Base-by-base conservation (phyloP, 2,888 invertebrate genomes). In the Lasioglossum marginatum region DNA sequence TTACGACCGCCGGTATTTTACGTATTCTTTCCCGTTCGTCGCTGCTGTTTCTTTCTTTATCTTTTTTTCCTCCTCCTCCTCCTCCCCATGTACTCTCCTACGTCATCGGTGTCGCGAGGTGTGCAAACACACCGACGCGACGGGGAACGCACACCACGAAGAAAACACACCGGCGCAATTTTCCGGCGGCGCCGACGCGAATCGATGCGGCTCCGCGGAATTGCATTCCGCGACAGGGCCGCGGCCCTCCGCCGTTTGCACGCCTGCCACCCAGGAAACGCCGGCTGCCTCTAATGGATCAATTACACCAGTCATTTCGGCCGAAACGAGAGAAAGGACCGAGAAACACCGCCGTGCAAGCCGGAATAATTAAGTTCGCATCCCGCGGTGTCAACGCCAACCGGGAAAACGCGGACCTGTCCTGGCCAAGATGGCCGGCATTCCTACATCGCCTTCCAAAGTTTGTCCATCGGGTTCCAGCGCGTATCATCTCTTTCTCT, bases 311-410 rank as follows among this genome's bases (percentile, higher is more conserved):
- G 91, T 89, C 87, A 88, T 87, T 91, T 85, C 82, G 87, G 87
- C 76, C 19, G 78, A 92, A 92, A 87, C 80, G 79, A 83, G 83
- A 82, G 80, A 76, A 83, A 81, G 81, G 63, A 78, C 10, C 71
- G 72, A 45, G 80, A 72, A 73, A 83, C 66, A 52, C n/a, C 37
- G 73, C 68, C 43, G 27, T 74, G 52, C 77, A 27, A 89, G 85
- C 87, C 83, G 87, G 90, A 92, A 92, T 92, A 93, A 93, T 93
- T 93, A 92, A 93, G 92, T 93, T 91, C 89, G 88, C 88, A 92
- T 91, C 91, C 87, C 81, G 66, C 89, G 81, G 88, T 90, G 91
- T 91, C 89, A 92, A 91, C 90, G 89, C 74, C 71, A 89, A 88
- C 34, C 71, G n/a, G 70, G 77, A 66, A 34, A 71, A 45, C 71